phyloP scores from a whole-genome alignment of 1,140 invertebrate species.

The Neomicropteryx cornuta region DNA sequence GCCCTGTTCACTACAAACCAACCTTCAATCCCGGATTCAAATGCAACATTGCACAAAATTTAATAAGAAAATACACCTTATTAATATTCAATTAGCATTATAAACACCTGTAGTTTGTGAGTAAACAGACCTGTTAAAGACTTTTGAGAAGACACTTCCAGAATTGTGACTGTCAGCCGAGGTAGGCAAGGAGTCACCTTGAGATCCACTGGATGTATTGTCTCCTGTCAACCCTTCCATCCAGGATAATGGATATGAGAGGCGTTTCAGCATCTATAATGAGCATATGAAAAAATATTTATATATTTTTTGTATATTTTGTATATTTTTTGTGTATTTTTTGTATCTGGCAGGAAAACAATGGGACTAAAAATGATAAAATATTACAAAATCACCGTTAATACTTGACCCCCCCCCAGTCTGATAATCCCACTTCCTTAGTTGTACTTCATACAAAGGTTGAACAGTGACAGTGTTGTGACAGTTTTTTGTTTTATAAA shows the following conservation, averaged over 20 bases:
- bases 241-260: conserved; percentile 86
- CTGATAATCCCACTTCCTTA: too few relatives aligned
- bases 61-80: too few relatives aligned
- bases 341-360: too few relatives aligned
- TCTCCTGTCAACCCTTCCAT: conserved; percentile 77
- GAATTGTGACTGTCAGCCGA: conserved; percentile 57
- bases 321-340: too few relatives aligned
- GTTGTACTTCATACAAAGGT: too few relatives aligned
- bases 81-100: too few relatives aligned
- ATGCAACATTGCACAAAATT: not conserved
- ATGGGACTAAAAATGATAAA: too few relatives aligned
- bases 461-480: too few relatives aligned
- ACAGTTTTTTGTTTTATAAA: too few relatives aligned
- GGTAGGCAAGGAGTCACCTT: conserved; percentile 42
- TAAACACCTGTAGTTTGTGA: not conserved
- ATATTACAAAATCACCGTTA: too few relatives aligned
- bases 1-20: too few relatives aligned
- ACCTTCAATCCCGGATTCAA: not conserved
- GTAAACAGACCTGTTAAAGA: conserved; percentile 66
- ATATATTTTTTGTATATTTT: conserved; percentile 4
- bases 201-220: conserved; percentile 26
- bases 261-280: conserved; percentile 79
- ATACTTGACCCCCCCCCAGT: too few relatives aligned
- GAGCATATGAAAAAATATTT: conserved; percentile 18
- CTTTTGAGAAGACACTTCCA: conserved; percentile 75